Base-by-base conservation (phyloP, 2,797 vertebrate species). In the Pipistrellus nathusii region DNA sequence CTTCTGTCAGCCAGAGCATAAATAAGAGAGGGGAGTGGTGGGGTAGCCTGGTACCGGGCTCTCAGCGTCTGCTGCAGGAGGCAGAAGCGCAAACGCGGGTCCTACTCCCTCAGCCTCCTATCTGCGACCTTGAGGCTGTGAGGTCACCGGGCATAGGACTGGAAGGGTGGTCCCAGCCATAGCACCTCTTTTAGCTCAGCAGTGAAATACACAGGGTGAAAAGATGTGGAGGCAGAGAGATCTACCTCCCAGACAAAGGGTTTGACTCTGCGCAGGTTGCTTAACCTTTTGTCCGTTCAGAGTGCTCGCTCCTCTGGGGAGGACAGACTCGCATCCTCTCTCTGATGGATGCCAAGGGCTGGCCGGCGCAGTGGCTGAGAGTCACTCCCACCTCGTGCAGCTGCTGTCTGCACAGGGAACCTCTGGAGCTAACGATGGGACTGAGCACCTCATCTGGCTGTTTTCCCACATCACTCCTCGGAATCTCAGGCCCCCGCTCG, bases 381-480 rank as follows among this genome's bases (percentile, higher is more conserved):
- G 18, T 5, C 3, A 0, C 30, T 27, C 10, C 66, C 8, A 0
- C 44, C 41, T 30, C 20, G 4, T 0, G 0, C 11, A 25, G n/a
- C 46, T 6, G 4, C 41, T 5, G 21, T 30, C 53, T 64, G 12
- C 44, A 6, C 17, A 13, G 8, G 1, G 9, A 51, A 12, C 30
- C 30, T 20, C 15, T 0, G 46, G 64, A 81, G 44, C 9, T 0
- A 59, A 59, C 0, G 13, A 20, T 8, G 1, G n/a, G 51, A 21
- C 17, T n/a, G 8, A 27, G 51, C 14, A 10, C 75, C 71, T 44
- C 20, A 17, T 2, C 10, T 0, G 25, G 38, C 2, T 32, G 27
- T 72, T 76, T 17, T 25, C 21, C 4, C 1, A 64, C 57, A 41
- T 44, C 44, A 11, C 44, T 2, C 9, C 5, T 9, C 8, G 18